A percentile compares a stretch with the other conserved stretches of the same genome.
phyloP scores from a whole-genome alignment of 2,888 invertebrate genomes.

The Diadromus collaris region DNA sequence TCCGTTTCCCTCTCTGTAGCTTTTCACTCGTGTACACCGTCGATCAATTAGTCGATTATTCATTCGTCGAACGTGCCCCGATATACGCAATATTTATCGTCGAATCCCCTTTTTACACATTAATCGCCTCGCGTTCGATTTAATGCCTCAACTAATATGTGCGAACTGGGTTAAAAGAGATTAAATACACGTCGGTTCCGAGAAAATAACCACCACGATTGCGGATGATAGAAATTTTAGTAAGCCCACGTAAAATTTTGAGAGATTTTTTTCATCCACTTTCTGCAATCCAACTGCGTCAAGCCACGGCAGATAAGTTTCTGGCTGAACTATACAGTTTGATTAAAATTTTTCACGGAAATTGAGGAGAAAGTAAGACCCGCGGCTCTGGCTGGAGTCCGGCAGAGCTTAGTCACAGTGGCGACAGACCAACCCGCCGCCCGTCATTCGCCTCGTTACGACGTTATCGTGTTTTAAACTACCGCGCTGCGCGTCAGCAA shows the following conservation, averaged over 20 bases:
- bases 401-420: conserved; percentile 2
- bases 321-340: background rate
- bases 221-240: background rate
- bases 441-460: conserved; percentile 43
- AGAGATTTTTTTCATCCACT: background rate
- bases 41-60: conserved; percentile 10
- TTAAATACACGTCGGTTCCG: background rate
- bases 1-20: background rate
- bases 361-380: conserved; percentile 31
- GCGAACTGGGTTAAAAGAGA: background rate
- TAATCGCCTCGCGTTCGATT: background rate
- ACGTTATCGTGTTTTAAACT: conserved; percentile 57
- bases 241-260: background rate
- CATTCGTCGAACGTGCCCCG: conserved; percentile 6
- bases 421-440: conserved; percentile 10
- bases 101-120: background rate
- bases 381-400: conserved; percentile 2
- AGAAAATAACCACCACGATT: background rate
- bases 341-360: conserved; percentile 18
- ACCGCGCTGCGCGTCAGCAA: conserved; percentile 21
- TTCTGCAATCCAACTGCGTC: background rate
- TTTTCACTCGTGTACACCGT: background rate
- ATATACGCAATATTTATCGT: background rate
- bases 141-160: background rate
- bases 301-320: background rate